phyloP scores from a whole-genome alignment of 1,140 invertebrate species.

The Temnothorax curvispinosus region DNA sequence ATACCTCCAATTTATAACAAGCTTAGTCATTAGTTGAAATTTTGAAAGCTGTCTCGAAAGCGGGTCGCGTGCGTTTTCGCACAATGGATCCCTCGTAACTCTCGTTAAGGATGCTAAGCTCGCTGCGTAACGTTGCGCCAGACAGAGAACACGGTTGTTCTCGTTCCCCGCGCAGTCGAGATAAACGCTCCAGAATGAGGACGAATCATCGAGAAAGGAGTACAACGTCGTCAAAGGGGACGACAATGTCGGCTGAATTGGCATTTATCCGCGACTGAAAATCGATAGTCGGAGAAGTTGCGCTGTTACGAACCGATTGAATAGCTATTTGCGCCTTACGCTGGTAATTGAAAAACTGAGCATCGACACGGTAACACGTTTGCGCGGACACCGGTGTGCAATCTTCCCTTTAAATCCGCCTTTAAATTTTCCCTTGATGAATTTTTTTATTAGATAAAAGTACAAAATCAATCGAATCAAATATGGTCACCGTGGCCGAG shows the following conservation, averaged over 20 bases:
- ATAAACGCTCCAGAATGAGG: slow-evolving; percentile 46
- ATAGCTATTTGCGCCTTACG: not conserved
- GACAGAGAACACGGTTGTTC: slow-evolving; percentile 20
- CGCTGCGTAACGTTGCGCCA: not conserved
- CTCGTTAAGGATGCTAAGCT: slow-evolving; percentile 38
- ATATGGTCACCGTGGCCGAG: not conserved
- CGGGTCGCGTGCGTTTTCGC: not conserved
- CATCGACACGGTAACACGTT: not conserved
- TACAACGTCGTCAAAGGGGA: slow-evolving; percentile 6
- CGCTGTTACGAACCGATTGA: not conserved
- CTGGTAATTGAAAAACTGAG: slow-evolving; percentile 29
- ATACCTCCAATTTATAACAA: not conserved
- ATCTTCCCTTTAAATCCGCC: not conserved
- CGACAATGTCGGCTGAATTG: slow-evolving; percentile 43
- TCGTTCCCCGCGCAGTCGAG: not conserved
- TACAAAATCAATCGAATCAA: not conserved
- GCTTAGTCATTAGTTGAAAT: slow-evolving; percentile 31
- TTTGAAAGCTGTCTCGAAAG: slow-evolving; percentile 4
- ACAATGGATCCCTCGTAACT: slow-evolving; percentile 16
- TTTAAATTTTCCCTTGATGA: not conserved
- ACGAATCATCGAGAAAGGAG: slow-evolving; percentile 38
- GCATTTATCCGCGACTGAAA: slow-evolving; percentile 44
- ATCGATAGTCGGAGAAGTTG: slow-evolving; percentile 36
- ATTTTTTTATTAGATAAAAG: slow-evolving; percentile 1
- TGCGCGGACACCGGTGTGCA: not conserved